Evolutionary conservation across 2,797 vertebrate species (phyloP), one percentile per base, ranked within the genome.

Genomic region (Garrulus glandarius): DNA sequence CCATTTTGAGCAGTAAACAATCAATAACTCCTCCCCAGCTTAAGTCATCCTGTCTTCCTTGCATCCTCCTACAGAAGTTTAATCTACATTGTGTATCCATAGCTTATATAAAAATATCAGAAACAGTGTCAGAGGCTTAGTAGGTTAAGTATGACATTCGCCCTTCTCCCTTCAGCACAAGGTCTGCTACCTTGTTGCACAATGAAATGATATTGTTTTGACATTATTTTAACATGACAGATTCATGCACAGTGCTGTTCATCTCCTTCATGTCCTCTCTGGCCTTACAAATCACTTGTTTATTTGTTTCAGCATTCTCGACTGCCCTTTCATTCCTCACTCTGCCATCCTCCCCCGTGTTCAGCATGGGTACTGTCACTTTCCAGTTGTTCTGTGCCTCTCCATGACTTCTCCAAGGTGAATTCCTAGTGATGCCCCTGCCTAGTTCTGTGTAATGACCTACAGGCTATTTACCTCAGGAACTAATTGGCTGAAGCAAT

Each of bases 211-310:
- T 55, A 41, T 15, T 93, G 85, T 86, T 96, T 94, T 94, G 92
- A 88, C 74, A 10, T 90, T 78, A 72, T 78, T 90, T 90, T 84
- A 88, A 84, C 4, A 2, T 92, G 96, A 93, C 88, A 86, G 90
- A 91, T 94, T 86, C 47, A 13, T 41, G 65, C 0, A 0, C 11
- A 13, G 69, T 64, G 92, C 79, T 47, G 61, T 92, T 94, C 79
- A 50, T 95, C 89, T 95, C 93, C 79, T 83, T 83, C 30, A 2
- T 7, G 52, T 93, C 87, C 57, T 94, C 84, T 32, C 5, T 60
- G 72, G 82, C 76, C 84, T 94, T 92, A 89, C 79, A 95, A 94
- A 93, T 96, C 83, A 64, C 83, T 78, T 91, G 78, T 87, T 91
- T 93, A 60, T 95, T 91, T 84, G 87, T 94, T 91, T 65, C 65